Conservation (phyloP, 2,797 vertebrate genomes). For the Oophaga sylvatica region DNA sequence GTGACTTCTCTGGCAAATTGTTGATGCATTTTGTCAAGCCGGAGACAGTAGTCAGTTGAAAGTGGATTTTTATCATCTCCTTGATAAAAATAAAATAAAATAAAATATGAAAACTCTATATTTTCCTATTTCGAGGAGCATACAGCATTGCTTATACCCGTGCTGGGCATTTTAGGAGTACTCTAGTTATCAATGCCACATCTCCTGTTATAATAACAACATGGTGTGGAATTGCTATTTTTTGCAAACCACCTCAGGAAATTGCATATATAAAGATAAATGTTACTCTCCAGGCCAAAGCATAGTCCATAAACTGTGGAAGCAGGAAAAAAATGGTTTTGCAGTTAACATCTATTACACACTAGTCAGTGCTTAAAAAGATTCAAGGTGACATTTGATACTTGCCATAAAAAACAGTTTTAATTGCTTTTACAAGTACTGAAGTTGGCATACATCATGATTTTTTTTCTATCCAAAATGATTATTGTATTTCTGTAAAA, state of each 20-base stretch:
- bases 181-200: background rate
- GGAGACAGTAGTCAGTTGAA: no score
- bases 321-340: background rate
- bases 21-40: no score
- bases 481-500: slow-evolving; percentile 14
- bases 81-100: no score
- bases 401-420: background rate
- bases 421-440: slow-evolving; percentile 3
- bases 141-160: no score
- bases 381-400: background rate
- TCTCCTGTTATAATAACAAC: no score
- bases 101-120: no score
- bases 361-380: background rate
- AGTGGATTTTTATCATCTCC: no score
- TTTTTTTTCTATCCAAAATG: background rate
- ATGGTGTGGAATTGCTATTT: no score
- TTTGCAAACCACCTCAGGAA: background rate
- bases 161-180: no score
- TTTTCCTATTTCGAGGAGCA: background rate
- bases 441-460: background rate
- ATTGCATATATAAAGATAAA: background rate
- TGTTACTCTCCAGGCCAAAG: background rate
- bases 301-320: background rate
- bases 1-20: no score
- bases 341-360: background rate